Conservation (phyloP, 1,140 invertebrate species). For the Bombus impatiens region DNA sequence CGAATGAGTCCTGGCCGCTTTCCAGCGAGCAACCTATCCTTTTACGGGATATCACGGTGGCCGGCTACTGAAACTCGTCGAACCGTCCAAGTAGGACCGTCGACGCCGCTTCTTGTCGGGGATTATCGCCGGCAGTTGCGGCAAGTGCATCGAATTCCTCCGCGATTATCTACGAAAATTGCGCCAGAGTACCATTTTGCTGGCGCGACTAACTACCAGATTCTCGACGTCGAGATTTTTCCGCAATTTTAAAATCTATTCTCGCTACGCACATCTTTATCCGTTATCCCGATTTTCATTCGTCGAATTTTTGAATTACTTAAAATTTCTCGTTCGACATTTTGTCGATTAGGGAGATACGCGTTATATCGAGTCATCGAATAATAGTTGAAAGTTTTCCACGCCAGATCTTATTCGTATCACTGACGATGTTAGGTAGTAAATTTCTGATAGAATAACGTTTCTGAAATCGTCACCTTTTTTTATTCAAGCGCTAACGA, state of each 20-base stretch:
- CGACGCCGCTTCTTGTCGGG: constrained; percentile 21
- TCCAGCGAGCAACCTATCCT: constrained; percentile 51
- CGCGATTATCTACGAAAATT: constrained; percentile 16
- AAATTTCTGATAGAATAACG: not conserved
- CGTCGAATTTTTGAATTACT: not conserved
- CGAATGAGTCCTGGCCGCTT: constrained; percentile 59
- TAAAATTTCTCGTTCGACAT: not conserved
- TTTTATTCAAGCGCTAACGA: too few relatives aligned
- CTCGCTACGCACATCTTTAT: not conserved
- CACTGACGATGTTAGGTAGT: not conserved
- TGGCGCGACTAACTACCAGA: too few relatives aligned
- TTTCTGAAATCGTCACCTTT: not conserved
- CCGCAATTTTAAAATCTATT: not conserved
- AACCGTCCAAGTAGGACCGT: constrained; percentile 53
- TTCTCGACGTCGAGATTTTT: not conserved
- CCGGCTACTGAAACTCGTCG: constrained; percentile 45
- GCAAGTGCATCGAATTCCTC: constrained; percentile 42
- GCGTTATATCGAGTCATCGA: too few relatives aligned
- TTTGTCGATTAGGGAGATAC: not conserved
- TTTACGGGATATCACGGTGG: constrained; percentile 43
- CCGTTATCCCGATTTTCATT: not conserved
- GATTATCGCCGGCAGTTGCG: constrained; percentile 43
- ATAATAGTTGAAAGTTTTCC: too few relatives aligned
- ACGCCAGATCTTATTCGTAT: too few relatives aligned
- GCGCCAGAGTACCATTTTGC: not conserved